Percentiles rank a stretch among this genome's conserved stretches.
Conservation (phyloP, 1,140 invertebrate genomes). For the Mamestra configurata region DNA sequence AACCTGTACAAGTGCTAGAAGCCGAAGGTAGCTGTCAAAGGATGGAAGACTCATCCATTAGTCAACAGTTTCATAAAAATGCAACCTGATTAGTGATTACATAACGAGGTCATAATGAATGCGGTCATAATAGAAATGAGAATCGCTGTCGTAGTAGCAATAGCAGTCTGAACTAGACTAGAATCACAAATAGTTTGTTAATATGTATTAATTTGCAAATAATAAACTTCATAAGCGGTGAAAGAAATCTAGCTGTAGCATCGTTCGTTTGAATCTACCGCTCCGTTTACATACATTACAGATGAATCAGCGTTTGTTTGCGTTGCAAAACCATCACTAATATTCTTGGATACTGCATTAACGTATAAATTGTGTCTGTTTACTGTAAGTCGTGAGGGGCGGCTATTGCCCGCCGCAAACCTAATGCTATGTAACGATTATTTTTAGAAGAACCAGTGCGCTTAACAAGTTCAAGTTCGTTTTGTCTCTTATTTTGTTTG, state of each 20-base stretch:
- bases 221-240: neutral
- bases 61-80: neutral
- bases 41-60: neutral
- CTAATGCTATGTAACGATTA: constrained; percentile 60
- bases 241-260: constrained; percentile 12
- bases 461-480: constrained; percentile 72
- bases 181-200: neutral
- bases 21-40: too few species aligned
- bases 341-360: constrained; percentile 25
- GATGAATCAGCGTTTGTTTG: constrained; percentile 35
- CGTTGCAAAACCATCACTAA: constrained; percentile 36
- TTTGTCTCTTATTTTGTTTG: constrained; percentile 53
- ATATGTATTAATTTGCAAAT: constrained; percentile 2
- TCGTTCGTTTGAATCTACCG: constrained; percentile 25
- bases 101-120: neutral
- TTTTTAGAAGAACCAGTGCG: constrained; percentile 65
- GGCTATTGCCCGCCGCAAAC: constrained; percentile 44
- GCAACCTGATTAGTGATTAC: neutral
- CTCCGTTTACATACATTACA: constrained; percentile 52
- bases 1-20: too few species aligned
- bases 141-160: neutral
- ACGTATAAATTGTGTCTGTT: constrained; percentile 46
- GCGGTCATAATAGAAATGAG: neutral
- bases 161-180: neutral
- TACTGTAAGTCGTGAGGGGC: constrained; percentile 45